Evolutionary conservation across 2,797 vertebrate genomes (phyloP), one percentile per base, ranked within the genome.

Genomic region (Halcyon smyrnensis): DNA sequence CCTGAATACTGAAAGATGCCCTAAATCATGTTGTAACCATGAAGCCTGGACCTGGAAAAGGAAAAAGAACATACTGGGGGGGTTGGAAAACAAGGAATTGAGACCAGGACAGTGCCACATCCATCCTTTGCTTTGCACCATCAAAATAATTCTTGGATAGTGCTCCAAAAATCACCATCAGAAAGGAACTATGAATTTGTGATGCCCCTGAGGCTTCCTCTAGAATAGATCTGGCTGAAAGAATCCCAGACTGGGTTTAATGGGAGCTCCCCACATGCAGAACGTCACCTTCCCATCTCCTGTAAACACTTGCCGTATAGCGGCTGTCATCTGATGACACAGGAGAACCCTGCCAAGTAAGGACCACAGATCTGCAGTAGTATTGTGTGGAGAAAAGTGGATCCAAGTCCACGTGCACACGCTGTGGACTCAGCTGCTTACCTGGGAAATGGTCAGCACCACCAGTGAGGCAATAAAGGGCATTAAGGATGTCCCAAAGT

Each of bases 11-110:
- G 98, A 98, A 59, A 98, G 96, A 37, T 98, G 98, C 10, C 98
- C 98, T 17, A 98, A 98, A 77, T 98, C 98, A 10, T 98, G 98
- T 51, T 98, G 98, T 23, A 98, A 86, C 98, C 98, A 98, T 20
- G 97, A 98, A 27, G 98, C 97, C 87, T 98, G 98, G 19, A 95
- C 94, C 98, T 98, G 84, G 36, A 80, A 39, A 27, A 65, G 28
- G 9, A 24, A 39, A 27, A 65, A 24, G 9, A 24, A 50, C 71
- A 41, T 10, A 16, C 4, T 10, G 5, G 4, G 28, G 88, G 17
- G 9, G 7, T 6, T 18, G 4, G 3, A 37, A 51, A 43, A 71
- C 19, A 1, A 67, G 23, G 8, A 87, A 37, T 28, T 1, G 1
- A 67, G 50, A 19, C 28, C 19, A 54, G 19, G 20, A 77, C 11